Evolutionary conservation across 2,888 invertebrate species (phyloP).

Genomic region (Dastarcus helophoroides): DNA sequence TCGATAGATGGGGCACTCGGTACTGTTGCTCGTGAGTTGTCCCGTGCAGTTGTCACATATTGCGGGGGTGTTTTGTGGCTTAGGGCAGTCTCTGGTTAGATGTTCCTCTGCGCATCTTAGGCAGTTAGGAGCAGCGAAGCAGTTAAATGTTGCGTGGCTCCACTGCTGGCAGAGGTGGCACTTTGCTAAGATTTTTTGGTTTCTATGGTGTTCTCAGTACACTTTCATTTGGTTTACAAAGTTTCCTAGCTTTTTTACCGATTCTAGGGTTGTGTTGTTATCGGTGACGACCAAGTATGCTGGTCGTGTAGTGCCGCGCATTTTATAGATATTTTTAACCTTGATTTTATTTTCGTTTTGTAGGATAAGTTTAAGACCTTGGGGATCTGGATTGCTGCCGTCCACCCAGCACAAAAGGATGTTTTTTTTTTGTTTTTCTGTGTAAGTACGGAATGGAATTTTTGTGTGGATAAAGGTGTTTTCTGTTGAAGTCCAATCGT

Average conservation of each 20-base stretch:
- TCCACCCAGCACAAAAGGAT: slow-evolving; percentile 7
- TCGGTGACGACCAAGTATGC: slow-evolving; percentile 3
- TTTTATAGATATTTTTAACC: slow-evolving; percentile 5
- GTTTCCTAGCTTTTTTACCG: background rate
- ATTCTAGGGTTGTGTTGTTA: slow-evolving; percentile 2
- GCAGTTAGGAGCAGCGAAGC: slow-evolving; percentile 17
- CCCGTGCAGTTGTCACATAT: slow-evolving; percentile 23
- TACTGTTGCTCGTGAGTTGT: slow-evolving; percentile 21
- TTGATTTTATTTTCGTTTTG: slow-evolving; percentile 1
- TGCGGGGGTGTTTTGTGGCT: slow-evolving; percentile 15
- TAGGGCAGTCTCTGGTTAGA: slow-evolving; percentile 19
- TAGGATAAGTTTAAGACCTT: background rate
- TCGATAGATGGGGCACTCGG: slow-evolving; percentile 15
- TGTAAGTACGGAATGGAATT: slow-evolving; percentile 6
- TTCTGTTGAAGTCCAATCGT: no score
- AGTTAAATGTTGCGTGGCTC: slow-evolving; percentile 22
- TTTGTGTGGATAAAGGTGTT: background rate
- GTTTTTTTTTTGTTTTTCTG: slow-evolving; percentile 4
- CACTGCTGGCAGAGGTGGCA: slow-evolving; percentile 23
- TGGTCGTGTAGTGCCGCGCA: background rate
- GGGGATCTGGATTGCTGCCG: background rate
- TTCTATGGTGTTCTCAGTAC: slow-evolving; percentile 17
- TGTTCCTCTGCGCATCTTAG: slow-evolving; percentile 21
- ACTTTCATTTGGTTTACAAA: slow-evolving; percentile 8
- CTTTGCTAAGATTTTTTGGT: slow-evolving; percentile 18